Percentiles rank a stretch among this genome's conserved stretches.
Conservation (phyloP, 2,797 vertebrate genomes). For the Phrynocephalus guinanensis region DNA sequence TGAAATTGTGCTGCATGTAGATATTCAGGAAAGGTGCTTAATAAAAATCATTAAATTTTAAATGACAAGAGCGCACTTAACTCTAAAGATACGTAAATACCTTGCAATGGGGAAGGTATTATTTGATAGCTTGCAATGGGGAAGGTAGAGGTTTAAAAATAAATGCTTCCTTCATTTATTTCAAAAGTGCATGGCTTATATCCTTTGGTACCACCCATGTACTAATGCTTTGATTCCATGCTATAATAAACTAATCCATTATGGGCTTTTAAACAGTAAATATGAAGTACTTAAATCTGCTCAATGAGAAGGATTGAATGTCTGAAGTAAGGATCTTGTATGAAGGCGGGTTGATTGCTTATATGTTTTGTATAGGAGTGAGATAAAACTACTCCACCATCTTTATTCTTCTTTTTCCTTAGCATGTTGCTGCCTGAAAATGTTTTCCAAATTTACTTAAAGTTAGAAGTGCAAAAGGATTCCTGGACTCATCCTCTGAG, state of each 20-base stretch:
- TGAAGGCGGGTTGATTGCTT: conserved; percentile 59
- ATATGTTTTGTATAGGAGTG: conserved; percentile 47
- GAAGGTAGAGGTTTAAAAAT: conserved; percentile 79
- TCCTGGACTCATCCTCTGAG: not conserved
- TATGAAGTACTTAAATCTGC: conserved; percentile 81
- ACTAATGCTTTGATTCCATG: conserved; percentile 74
- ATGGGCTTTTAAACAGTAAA: conserved; percentile 80
- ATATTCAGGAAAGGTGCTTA: conserved; percentile 83
- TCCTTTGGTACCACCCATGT: conserved; percentile 67
- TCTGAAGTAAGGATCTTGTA: conserved; percentile 66
- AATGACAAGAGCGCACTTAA: conserved; percentile 84
- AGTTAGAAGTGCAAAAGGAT: not conserved
- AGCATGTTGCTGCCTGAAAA: not conserved
- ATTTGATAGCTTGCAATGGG: conserved; percentile 79
- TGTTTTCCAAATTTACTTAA: not conserved
- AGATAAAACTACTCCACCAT: conserved; percentile 33
- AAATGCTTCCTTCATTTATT: conserved; percentile 80
- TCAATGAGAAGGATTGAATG: conserved; percentile 78
- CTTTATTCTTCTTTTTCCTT: not conserved
- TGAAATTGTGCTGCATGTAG: conserved; percentile 78
- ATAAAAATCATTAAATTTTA: conserved; percentile 83
- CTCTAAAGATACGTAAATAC: conserved; percentile 84
- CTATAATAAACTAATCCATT: conserved; percentile 79
- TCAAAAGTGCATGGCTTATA: conserved; percentile 73
- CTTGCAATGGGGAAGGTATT: conserved; percentile 76